phyloP scores from a whole-genome alignment of 2,888 invertebrate genomes.

The Hemaris fuciformis region DNA sequence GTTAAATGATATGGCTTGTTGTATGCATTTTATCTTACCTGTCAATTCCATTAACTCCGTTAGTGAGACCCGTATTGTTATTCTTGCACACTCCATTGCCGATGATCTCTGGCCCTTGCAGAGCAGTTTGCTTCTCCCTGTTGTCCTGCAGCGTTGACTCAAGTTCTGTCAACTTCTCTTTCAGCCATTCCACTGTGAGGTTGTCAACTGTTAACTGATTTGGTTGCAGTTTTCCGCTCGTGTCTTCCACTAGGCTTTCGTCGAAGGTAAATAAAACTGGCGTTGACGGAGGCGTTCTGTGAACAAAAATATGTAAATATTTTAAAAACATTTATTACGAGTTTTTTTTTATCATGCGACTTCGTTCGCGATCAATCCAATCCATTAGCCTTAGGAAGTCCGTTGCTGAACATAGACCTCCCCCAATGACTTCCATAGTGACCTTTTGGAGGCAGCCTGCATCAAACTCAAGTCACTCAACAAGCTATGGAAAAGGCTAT shows the following conservation, averaged over 20 bases:
- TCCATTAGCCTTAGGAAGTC: no score
- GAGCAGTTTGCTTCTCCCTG: constrained; percentile 85
- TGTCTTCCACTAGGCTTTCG: constrained; percentile 92
- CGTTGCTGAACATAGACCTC: no score
- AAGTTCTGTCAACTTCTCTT: constrained; percentile 88
- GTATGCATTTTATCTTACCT: constrained; percentile 47
- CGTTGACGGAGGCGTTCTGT: constrained; percentile 89
- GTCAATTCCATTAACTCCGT: constrained; percentile 80
- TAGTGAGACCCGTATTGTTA: constrained; percentile 69
- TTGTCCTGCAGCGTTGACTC: constrained; percentile 90
- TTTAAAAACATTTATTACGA: not conserved
- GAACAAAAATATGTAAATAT: not conserved
- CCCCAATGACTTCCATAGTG: no score
- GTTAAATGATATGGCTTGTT: not conserved
- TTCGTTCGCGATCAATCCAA: no score
- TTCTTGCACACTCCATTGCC: constrained; percentile 77
- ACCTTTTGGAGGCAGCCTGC: no score
- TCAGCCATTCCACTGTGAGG: constrained; percentile 93
- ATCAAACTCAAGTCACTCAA: no score
- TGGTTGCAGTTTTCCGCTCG: constrained; percentile 92
- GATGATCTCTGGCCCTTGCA: constrained; percentile 79
- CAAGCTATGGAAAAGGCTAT: no score
- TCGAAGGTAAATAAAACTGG: constrained; percentile 92
- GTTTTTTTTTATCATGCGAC: no score
- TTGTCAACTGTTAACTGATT: constrained; percentile 95